Base-by-base conservation (phyloP, 2,113 vertebrate genomes). In the Suncus etruscus region DNA sequence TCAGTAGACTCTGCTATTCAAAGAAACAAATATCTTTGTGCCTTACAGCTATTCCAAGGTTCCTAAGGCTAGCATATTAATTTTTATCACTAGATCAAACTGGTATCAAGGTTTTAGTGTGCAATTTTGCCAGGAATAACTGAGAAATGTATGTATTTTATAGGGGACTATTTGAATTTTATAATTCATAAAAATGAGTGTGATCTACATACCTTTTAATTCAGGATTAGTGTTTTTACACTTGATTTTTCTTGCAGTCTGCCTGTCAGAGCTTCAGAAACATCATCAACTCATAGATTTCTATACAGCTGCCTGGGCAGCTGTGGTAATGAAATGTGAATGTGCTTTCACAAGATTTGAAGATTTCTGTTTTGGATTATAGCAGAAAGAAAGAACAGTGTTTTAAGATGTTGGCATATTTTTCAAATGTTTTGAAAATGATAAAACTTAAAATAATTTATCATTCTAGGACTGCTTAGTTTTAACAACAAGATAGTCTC, bases 211-310 rank as follows among this genome's bases (percentile, higher is more conserved):
- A 89, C 65, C 82, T 90, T 94, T 94, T 94, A 54, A 93, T 91
- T 95, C 74, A 77, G 95, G 81, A 92, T 94, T 96, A 94, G 94
- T 82, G 87, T 89, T 29, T 96, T 95, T 78, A 47, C 20, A 32
- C 79, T 95, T 93, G 63, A 76, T 95, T 96, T 97, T 94, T 94
- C 95, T 85, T 66, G 90, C 70, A 95, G 90, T 94, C 70, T 96
- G 91, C 89, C 83, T 92, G 83, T 93, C 93, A 92, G 94, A 45
- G 84, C 91, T 94, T 84, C 93, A 94, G 39, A 91, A 95, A 89
- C 95, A 96, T 89, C 94, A 90, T 0, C 80, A 84, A 80, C 1
- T 14, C 93, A 24, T 79, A 90, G 86, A 51, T 96, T 97, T 94
- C 85, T 91, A 66, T 94, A 15, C 83, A 96, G 94, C 95, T 96